Base-by-base conservation (phyloP, 2,113 vertebrate species). In the Aptenodytes patagonicus region DNA sequence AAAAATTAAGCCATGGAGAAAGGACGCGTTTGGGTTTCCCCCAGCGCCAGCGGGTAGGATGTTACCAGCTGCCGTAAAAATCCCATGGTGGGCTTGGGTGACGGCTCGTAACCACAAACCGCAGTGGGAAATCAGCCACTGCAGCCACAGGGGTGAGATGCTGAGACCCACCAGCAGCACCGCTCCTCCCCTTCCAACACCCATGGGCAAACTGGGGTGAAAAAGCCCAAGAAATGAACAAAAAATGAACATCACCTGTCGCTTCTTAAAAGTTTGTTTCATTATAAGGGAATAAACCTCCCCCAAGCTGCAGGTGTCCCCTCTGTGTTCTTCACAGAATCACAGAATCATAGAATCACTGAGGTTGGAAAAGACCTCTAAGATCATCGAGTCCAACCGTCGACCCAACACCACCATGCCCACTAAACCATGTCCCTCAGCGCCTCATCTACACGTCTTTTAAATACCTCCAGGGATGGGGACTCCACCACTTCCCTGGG, bases 71-170 rank as follows among this genome's bases (percentile, higher is more conserved):
- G 64, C 52, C 52, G 18, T 7, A 24, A 68, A 66, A 81, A 46
- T 11, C 14, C 10, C 18, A 4, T 2, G 19, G 29, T 34, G 36
- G 42, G 46, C 64, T 34, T 7, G 7, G 36, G 29, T 25, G 34
- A 24, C 17, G 36, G 51, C 40, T 66, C 4, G 0, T 44, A 60
- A 38, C 11, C 51, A 61, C 0, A 0, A 61, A 57, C 4, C 8
- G 3, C 4, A 15, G 60, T 28, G 21, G 29, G 21, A 38, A 88
- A 72, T 11, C 52, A 46, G 75, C 14, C 60, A 40, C 47, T 2
- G 10, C 25, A 58, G 54, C 21, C 71, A 15, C 32, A 28, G 38
- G n/a, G 31, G 3, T 16, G 72, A 80, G 64, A 54, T 13, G 32
- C n/a, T 75, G 36, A 75, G 58, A 57, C 4, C n/a, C 32, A 21